A percentile compares a stretch with the other conserved stretches of the same genome.
Evolutionary conservation across 2,113 vertebrate genomes (phyloP).

Genomic region (Amblyornis subalaris): DNA sequence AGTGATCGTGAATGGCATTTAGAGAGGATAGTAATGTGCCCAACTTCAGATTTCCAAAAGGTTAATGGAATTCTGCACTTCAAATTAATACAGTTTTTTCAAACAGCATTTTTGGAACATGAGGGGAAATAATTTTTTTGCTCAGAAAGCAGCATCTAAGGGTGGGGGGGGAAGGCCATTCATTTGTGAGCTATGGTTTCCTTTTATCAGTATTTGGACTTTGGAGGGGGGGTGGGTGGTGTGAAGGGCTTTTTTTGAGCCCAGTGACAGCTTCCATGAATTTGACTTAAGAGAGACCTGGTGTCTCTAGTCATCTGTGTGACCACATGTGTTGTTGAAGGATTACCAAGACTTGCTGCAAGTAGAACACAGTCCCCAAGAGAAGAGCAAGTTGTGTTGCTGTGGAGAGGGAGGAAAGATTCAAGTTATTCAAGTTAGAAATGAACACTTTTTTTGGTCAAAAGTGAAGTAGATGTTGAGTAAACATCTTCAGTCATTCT

Average conservation of each 20-base stretch:
- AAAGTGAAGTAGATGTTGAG: not conserved
- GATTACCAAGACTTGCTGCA: not conserved
- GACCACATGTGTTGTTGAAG: not conserved
- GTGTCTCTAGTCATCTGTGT: not conserved
- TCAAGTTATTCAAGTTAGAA: not conserved
- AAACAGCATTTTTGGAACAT: not conserved
- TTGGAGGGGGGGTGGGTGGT: accelerated
- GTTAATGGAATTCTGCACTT: not conserved
- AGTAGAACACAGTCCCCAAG: not conserved
- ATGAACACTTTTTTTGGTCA: not conserved
- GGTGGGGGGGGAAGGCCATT: accelerated
- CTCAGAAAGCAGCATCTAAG: not conserved
- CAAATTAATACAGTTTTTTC: not conserved
- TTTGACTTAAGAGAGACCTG: not conserved
- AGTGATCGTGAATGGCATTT: not conserved
- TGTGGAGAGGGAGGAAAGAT: not conserved
- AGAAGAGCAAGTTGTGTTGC: not conserved
- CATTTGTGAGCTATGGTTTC: not conserved
- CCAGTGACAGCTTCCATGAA: not conserved
- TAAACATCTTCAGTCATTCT: not conserved
- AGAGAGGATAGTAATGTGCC: not conserved
- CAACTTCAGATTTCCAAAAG: not conserved
- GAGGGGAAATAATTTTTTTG: not conserved
- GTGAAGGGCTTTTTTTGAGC: not conserved
- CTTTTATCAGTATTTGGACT: not conserved